A percentile compares a stretch with the other conserved stretches of the same genome.
phyloP scores from a whole-genome alignment of 2,113 vertebrate genomes.

The Apteryx owenii region DNA sequence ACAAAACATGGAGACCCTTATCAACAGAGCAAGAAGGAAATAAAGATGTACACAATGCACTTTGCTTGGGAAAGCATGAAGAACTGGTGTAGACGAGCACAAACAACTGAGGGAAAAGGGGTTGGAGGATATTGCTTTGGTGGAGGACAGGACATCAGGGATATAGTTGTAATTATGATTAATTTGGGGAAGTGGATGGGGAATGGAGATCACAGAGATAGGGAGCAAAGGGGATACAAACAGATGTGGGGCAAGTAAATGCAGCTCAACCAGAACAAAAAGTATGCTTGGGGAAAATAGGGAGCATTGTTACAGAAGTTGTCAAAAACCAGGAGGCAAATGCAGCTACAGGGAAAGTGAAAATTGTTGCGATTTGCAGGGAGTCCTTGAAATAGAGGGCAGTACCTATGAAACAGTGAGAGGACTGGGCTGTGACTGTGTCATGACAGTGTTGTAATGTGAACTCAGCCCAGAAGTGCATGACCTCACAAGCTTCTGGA shows the following conservation, averaged over 20 bases:
- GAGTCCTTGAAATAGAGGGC: background rate
- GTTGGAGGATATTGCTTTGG: background rate
- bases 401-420: background rate
- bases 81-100: background rate
- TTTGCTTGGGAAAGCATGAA: background rate
- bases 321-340: background rate
- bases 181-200: background rate
- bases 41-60: background rate
- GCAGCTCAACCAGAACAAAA: background rate
- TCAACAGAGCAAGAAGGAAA: background rate
- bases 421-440: background rate
- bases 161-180: background rate
- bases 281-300: background rate
- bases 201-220: background rate
- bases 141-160: background rate
- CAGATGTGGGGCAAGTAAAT: background rate
- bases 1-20: background rate
- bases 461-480: background rate
- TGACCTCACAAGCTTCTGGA: background rate
- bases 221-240: background rate
- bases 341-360: background rate
- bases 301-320: background rate
- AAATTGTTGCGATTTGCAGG: background rate
- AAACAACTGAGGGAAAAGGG: background rate
- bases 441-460: background rate